phyloP scores from a whole-genome alignment of 2,888 invertebrate genomes.

The Gibbula magus region DNA sequence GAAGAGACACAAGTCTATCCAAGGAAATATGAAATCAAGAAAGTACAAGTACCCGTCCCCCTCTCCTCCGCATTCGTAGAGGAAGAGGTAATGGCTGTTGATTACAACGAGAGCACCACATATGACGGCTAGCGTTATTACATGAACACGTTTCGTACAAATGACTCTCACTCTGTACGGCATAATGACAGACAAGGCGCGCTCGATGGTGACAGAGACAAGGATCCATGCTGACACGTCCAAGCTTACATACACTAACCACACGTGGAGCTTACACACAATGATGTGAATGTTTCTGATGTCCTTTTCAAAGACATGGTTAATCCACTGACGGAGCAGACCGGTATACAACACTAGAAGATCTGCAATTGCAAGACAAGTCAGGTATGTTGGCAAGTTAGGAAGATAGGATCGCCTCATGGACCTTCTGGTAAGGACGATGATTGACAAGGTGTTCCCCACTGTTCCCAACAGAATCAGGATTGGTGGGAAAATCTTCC shows the following conservation, averaged over 20 bases:
- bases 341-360: conserved; percentile 52
- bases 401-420: conserved; percentile 48
- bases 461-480: conserved; percentile 59
- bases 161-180: conserved; percentile 47
- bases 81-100: background rate
- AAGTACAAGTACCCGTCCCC: conserved; percentile 31
- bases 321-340: conserved; percentile 51
- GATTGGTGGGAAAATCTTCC: conserved; percentile 53
- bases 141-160: conserved; percentile 41
- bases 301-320: conserved; percentile 45
- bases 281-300: conserved; percentile 41
- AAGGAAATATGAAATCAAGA: conserved; percentile 23
- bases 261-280: conserved; percentile 52
- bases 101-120: background rate
- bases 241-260: conserved; percentile 51
- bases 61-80: background rate
- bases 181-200: conserved; percentile 54
- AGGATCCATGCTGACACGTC: conserved; percentile 62
- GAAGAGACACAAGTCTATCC: conserved; percentile 42
- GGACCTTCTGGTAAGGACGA: conserved; percentile 45
- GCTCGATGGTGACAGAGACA: conserved; percentile 56
- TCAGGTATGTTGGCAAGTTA: conserved; percentile 43
- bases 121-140: conserved; percentile 4
- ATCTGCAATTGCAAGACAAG: conserved; percentile 49
- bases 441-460: conserved; percentile 52